Percentiles rank a stretch among this genome's conserved stretches.
These are phyloP conservation scores for Leptopilina syphax DNA, from an alignment of 2,888 invertebrate species.

Conservation along the genomic window DNA sequence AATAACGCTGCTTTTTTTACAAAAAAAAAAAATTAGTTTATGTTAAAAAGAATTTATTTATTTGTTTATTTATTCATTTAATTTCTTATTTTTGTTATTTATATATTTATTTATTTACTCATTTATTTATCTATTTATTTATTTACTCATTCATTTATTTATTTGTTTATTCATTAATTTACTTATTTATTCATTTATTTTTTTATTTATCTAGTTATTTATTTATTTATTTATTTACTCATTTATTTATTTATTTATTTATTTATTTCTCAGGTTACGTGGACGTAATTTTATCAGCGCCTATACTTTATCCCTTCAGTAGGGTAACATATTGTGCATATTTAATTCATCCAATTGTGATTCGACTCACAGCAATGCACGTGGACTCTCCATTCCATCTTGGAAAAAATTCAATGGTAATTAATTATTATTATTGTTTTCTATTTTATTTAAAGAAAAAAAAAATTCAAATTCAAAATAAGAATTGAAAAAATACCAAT, in stretches of 20 bases:
- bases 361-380: conserved; percentile 88
- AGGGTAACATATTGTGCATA: conserved; percentile 93
- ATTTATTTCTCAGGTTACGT: conserved; percentile 78
- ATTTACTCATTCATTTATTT: no score
- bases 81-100: no score
- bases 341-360: conserved; percentile 89
- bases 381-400: conserved; percentile 90
- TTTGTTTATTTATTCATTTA: no score
- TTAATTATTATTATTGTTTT: not conserved
- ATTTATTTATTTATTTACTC: no score
- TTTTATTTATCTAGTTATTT: no score
- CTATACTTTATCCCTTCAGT: conserved; percentile 89
- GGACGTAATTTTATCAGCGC: conserved; percentile 85
- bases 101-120: no score
- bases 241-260: no score
- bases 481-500: not conserved
- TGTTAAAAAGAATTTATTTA: no score
- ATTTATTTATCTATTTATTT: no score
- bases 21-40: no score
- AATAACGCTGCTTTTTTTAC: not conserved
- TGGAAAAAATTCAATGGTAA: conserved; percentile 87
- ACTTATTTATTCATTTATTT: no score
- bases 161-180: no score
- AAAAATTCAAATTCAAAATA: not conserved
- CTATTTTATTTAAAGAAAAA: not conserved